Evolutionary conservation across 2,888 invertebrate species (phyloP).

Genomic region (Apodemia zela): DNA sequence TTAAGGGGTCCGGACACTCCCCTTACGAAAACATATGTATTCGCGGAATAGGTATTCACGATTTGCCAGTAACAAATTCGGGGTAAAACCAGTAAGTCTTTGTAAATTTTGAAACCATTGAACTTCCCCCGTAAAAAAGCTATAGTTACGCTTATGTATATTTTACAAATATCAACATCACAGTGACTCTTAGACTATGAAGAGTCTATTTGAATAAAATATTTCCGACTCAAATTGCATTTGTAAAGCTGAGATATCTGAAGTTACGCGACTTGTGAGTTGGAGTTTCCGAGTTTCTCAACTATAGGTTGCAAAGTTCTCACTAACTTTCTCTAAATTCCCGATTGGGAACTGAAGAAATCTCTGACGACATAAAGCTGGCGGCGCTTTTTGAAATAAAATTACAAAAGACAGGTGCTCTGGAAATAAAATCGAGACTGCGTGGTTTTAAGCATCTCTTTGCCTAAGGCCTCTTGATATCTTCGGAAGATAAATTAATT

Average conservation of each 20-base stretch:
- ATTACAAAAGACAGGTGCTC: constrained; percentile 11
- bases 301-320: constrained; percentile 9
- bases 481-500: constrained; percentile 10
- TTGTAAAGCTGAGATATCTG: constrained; percentile 12
- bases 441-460: neutral
- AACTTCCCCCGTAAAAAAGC: too few relatives aligned
- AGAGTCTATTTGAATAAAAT: constrained; percentile 11
- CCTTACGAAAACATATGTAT: too few relatives aligned
- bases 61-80: too few relatives aligned
- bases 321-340: constrained; percentile 15
- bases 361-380: constrained; percentile 7
- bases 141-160: too few relatives aligned
- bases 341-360: constrained; percentile 8
- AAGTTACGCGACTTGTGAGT: constrained; percentile 11
- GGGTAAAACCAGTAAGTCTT: too few relatives aligned
- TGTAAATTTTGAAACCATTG: too few relatives aligned
- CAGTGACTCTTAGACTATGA: neutral
- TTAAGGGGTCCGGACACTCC: too few relatives aligned
- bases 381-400: constrained; percentile 12
- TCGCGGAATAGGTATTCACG: too few relatives aligned
- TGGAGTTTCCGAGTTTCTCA: constrained; percentile 3
- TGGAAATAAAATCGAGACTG: constrained; percentile 2
- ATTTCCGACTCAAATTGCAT: constrained; percentile 12
- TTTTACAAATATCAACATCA: neutral
- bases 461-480: constrained; percentile 7